Evolutionary conservation across 2,888 invertebrate genomes (phyloP).

Genomic region (Ichneumoninae sp.): DNA sequence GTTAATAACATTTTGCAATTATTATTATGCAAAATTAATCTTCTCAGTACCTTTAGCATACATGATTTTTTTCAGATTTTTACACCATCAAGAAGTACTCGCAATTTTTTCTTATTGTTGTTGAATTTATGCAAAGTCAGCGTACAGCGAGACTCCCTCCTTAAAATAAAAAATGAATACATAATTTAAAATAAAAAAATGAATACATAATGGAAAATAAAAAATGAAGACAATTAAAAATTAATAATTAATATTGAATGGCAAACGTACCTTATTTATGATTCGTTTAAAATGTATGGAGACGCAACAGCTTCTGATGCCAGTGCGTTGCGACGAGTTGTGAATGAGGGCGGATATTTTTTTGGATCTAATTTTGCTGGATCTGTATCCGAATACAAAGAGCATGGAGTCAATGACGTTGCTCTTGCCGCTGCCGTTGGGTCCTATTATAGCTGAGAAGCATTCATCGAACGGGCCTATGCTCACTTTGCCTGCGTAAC

Average conservation of each 20-base stretch:
- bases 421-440: conserved; percentile 99
- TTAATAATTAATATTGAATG: neutral
- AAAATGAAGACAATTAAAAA: neutral
- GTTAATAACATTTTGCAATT: too few species aligned
- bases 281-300: conserved; percentile 95
- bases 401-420: conserved; percentile 99
- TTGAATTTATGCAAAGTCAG: too few species aligned
- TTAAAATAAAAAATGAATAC: neutral
- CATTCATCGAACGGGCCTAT: conserved; percentile 99
- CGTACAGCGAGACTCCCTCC: too few species aligned
- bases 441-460: conserved; percentile 98
- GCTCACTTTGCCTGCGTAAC: conserved; percentile 93
- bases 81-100: too few species aligned
- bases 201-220: neutral
- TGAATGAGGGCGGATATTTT: conserved; percentile 97
- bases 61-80: too few species aligned
- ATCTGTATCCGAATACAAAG: conserved; percentile 99
- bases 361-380: conserved; percentile 97
- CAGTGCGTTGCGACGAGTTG: conserved; percentile 92
- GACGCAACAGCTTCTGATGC: conserved; percentile 93
- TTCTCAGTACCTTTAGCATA: too few species aligned
- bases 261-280: conserved; percentile 88
- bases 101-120: too few species aligned
- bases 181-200: neutral
- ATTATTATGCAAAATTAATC: too few species aligned